phyloP scores from a whole-genome alignment of 2,113 vertebrate genomes.

The Elaphurus davidianus region DNA sequence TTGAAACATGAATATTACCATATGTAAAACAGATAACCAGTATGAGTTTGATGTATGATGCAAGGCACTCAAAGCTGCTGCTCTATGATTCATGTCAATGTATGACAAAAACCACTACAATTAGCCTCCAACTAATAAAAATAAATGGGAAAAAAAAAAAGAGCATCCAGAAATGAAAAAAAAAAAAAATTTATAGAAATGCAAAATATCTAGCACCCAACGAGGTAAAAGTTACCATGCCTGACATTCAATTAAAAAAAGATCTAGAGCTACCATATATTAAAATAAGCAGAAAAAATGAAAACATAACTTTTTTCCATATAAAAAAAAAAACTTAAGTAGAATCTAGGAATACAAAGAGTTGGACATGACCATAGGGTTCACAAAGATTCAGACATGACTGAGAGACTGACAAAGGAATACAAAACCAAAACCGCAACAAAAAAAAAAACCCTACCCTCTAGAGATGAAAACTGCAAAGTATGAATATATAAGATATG shows the following conservation, averaged over 20 bases:
- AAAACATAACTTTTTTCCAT: background rate
- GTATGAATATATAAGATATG: background rate
- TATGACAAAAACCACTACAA: no score
- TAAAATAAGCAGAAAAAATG: background rate
- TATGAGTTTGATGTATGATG: no score
- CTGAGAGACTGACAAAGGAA: background rate
- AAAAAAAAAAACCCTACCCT: background rate
- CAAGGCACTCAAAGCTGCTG: no score
- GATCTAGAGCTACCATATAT: background rate
- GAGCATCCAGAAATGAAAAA: no score
- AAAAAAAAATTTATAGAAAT: background rate
- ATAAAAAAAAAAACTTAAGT: background rate
- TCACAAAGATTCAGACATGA: background rate
- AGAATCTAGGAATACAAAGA: background rate
- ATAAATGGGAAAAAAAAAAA: no score
- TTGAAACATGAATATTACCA: no score
- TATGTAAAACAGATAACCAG: no score
- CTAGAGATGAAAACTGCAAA: background rate
- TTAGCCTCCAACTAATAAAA: no score
- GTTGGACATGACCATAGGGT: fast-evolving
- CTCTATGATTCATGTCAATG: no score
- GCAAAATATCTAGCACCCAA: background rate
- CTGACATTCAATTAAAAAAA: background rate
- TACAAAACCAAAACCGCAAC: background rate
- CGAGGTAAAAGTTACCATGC: background rate